Evolutionary conservation across 2,888 invertebrate genomes (phyloP), one percentile per base, ranked within the genome.

Genomic region (Corythucha ciliata): DNA sequence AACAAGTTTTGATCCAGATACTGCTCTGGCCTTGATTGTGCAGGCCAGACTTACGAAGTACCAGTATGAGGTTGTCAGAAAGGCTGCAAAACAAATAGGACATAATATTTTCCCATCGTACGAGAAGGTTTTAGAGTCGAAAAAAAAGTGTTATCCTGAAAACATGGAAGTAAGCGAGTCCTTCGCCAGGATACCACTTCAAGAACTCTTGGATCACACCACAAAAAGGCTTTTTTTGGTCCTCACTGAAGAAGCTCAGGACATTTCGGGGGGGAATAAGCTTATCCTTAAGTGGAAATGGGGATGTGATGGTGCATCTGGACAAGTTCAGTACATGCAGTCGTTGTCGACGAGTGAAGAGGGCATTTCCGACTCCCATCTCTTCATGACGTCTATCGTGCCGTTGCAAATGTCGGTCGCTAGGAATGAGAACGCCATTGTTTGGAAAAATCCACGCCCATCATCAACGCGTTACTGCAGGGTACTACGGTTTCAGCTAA

Each of bases 401-500:
- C 29, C 29, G 8, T 29, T 29, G 29, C 8, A 29, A n/a, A 10
- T 29, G 29, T 10, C 8, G 10, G 58, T 39, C 56, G 55, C 3
- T 47, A n/a, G n/a, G n/a, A 14, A 36, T 32, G 25, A 46, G 5
- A 18, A 18, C 47, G 61, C 58, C 54, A 49, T 59, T 36, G 48
- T 64, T 50, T 62, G 62, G 62, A 58, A 63, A 62, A 64, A 65
- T 53, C 62, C 60, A 32, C 41, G 61, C 24, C 61, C 62, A 12
- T 46, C 58, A 22, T 63, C 62, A 21, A 61, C 62, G 6, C 57
- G 58, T n/a, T n/a, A n/a, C n/a, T n/a, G n/a, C n/a, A 56, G 58
- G 62, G 49, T 62, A 16, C 42, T 64, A 47, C 62, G 59, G 58
- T 59, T 64, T 49, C 55, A 62, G 52, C 63, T 63, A 59, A 41